A percentile compares a stretch with the other conserved stretches of the same genome.
These are phyloP conservation scores for Aspidapion aeneum DNA, from an alignment of 2,888 invertebrate species.

Conservation along the genomic window DNA sequence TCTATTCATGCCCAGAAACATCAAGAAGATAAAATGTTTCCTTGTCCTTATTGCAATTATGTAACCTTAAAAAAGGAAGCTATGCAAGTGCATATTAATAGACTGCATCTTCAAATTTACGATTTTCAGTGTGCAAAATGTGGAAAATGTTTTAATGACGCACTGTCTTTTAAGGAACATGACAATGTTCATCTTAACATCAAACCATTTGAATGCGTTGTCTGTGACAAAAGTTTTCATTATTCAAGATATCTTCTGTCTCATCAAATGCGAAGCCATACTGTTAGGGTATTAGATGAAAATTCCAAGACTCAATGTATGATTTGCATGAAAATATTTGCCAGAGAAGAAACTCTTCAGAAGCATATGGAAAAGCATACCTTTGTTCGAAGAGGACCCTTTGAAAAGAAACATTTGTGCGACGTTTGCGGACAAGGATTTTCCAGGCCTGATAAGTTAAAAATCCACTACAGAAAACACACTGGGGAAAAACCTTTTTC, in stretches of 20 bases:
- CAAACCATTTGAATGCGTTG: constrained; percentile 45
- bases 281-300: constrained; percentile 44
- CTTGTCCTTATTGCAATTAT: constrained; percentile 36
- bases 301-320: constrained; percentile 45
- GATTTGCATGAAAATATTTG: constrained; percentile 39
- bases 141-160: constrained; percentile 50
- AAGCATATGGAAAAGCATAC: constrained; percentile 46
- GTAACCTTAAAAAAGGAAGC: constrained; percentile 31
- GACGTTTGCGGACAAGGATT: constrained; percentile 44
- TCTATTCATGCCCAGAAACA: constrained; percentile 39
- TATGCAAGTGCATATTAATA: constrained; percentile 33
- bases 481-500: constrained; percentile 42
- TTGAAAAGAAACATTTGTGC: constrained; percentile 38
- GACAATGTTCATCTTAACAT: constrained; percentile 45
- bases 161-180: constrained; percentile 48
- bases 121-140: constrained; percentile 49
- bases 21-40: constrained; percentile 32
- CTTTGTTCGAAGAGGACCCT: constrained; percentile 31
- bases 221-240: constrained; percentile 47
- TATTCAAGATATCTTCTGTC: constrained; percentile 36
- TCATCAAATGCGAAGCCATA: constrained; percentile 38
- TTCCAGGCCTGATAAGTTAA: constrained; percentile 39
- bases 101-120: constrained; percentile 37
- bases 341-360: constrained; percentile 42
- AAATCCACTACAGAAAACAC: constrained; percentile 41